phyloP scores from a whole-genome alignment of 2,888 invertebrate species.

The Tethea ocularis region DNA sequence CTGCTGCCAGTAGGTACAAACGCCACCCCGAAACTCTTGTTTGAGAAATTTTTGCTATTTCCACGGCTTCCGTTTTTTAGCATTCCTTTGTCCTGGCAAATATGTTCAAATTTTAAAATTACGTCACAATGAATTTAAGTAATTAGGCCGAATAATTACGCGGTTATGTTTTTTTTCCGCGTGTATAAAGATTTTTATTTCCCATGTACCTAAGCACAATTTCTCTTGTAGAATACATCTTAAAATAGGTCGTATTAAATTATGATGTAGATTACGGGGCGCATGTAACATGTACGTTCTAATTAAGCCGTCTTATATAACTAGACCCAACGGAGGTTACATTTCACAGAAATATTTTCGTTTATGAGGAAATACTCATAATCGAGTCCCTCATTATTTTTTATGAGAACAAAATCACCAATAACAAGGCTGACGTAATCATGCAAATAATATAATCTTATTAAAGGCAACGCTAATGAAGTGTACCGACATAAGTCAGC shows the following conservation, averaged over 20 bases:
- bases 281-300: neutral
- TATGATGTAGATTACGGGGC: neutral
- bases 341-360: conserved; percentile 3
- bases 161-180: too few relatives aligned
- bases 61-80: conserved; percentile 50
- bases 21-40: conserved; percentile 52
- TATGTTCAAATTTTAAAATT: conserved; percentile 20
- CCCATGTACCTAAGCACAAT: neutral
- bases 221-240: neutral
- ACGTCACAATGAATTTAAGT: conserved; percentile 5
- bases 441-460: conserved; percentile 51
- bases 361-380: neutral
- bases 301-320: neutral
- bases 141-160: neutral
- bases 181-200: too few relatives aligned
- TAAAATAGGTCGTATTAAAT: neutral
- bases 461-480: conserved; percentile 53
- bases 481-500: conserved; percentile 45
- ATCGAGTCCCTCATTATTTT: conserved; percentile 3
- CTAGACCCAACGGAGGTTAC: neutral
- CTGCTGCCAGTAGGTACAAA: conserved; percentile 31
- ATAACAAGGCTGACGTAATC: conserved; percentile 1
- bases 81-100: conserved; percentile 35
- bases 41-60: conserved; percentile 58
- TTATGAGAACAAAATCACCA: neutral